Evolutionary conservation across 2,113 vertebrate genomes (phyloP).

Genomic region (Halichoeres trimaculatus): DNA sequence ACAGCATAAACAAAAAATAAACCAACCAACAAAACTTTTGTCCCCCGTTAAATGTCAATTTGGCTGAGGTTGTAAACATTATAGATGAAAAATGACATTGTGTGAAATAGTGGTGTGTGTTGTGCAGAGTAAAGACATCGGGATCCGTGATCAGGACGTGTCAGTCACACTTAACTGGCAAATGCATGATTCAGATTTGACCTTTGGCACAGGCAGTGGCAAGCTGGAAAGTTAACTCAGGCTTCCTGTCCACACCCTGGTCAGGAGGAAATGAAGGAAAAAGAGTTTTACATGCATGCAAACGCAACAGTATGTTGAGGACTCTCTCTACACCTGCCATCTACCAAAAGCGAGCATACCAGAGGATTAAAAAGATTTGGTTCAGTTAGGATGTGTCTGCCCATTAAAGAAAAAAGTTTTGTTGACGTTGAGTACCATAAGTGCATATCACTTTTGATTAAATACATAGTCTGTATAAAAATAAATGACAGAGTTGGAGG

Average conservation of each 20-base stretch:
- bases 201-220: slow-evolving; percentile 59
- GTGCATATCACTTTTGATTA: background rate
- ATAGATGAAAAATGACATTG: background rate
- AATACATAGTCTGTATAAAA: background rate
- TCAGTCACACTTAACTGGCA: slow-evolving; percentile 45
- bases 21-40: too few relatives aligned
- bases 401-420: background rate
- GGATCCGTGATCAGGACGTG: too few relatives aligned
- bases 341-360: slow-evolving; percentile 54
- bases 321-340: slow-evolving; percentile 67
- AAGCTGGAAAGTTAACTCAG: slow-evolving; percentile 69
- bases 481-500: background rate
- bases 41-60: too few relatives aligned
- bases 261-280: slow-evolving; percentile 77
- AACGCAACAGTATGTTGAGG: background rate
- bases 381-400: background rate
- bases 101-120: slow-evolving; percentile 32
- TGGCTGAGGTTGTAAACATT: background rate
- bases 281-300: slow-evolving; percentile 30
- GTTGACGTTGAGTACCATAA: background rate
- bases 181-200: slow-evolving; percentile 66
- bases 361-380: slow-evolving; percentile 10
- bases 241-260: slow-evolving; percentile 77
- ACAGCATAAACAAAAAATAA: too few relatives aligned
- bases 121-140: slow-evolving; percentile 36